Evolutionary conservation across 2,888 invertebrate genomes (phyloP), one percentile per base, ranked within the genome.

Genomic region (Congeria kusceri): DNA sequence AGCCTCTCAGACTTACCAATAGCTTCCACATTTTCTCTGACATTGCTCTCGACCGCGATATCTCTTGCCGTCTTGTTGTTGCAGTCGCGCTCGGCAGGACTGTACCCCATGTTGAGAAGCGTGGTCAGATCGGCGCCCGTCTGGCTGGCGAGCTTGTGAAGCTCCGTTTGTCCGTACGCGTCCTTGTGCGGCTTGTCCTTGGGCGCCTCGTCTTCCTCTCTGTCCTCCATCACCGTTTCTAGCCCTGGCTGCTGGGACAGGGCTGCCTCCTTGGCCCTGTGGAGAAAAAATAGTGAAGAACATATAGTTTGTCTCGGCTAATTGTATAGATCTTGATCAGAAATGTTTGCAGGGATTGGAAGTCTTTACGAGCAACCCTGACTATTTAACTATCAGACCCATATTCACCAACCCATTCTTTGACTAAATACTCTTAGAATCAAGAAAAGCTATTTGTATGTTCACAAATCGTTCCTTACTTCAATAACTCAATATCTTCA

Each of bases 31-130:
- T 90, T 89, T 27, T 89, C 87, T 23, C 73, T 69, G 0, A 86
- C 79, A 0, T 83, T 84, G 20, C 69, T 63, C 46, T 89, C 88
- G 44, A 83, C 82, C 7, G 91, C 91, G 23, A 91, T 74, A 77
- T 91, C 91, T 80, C 91, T 74, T 13, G 90, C 85, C 53, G 91
- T 91, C 66, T 82, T 86, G 69, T 86, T 86, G 20, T 86, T 74
- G 13, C 27, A 65, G 64, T 91, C 90, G 58, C 90, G 81, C 39
- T 90, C 89, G 7, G 89, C 88, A 7, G 89, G 83, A 69, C 86
- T 87, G 80, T 87, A 87, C 39, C 87, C 89, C 77, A 88, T 80
- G 62, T 88, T 86, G 4, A 90, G 64, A 49, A 91, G 75, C 1
- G 86, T 83, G 13, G 74, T 74, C 9, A 91, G 79, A 74, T 90